These are phyloP conservation scores for Chironomus tentans DNA, from an alignment of 2,888 invertebrate genomes.

Conservation along the genomic window DNA sequence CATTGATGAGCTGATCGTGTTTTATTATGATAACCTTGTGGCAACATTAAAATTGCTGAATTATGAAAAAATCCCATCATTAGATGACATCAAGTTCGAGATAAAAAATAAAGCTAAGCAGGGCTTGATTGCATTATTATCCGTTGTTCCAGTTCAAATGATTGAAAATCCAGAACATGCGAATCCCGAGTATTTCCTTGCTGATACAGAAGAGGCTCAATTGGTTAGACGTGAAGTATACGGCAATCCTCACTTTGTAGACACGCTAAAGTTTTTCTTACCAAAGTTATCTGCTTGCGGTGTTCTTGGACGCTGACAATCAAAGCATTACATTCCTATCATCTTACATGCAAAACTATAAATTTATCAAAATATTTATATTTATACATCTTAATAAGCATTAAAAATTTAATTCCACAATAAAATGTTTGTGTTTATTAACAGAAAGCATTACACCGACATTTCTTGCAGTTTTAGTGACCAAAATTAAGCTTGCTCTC, in stretches of 20 bases:
- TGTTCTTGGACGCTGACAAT: neutral
- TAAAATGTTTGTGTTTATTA: no score
- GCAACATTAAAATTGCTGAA: constrained; percentile 32
- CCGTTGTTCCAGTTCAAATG: constrained; percentile 33
- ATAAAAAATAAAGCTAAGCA: constrained; percentile 33
- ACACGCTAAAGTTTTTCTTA: constrained; percentile 32
- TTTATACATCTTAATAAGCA: no score
- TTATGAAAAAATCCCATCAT: constrained; percentile 33
- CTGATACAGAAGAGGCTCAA: constrained; percentile 32
- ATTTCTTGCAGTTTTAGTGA: no score
- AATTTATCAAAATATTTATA: no score
- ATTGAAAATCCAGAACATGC: constrained; percentile 34
- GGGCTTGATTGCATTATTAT: constrained; percentile 33
- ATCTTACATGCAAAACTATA: no score
- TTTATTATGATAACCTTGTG: constrained; percentile 32
- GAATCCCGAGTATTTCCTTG: constrained; percentile 32
- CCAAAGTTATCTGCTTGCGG: constrained; percentile 30
- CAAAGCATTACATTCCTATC: no score
- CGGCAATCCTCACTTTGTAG: constrained; percentile 32
- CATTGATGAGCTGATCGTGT: constrained; percentile 31
- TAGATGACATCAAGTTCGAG: constrained; percentile 33
- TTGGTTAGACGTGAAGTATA: constrained; percentile 32
- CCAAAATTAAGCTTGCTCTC: no score
- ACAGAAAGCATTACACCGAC: no score
- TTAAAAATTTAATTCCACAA: no score